phyloP scores from a whole-genome alignment of 1,140 invertebrate genomes.

The Chrysoperla carnea region DNA sequence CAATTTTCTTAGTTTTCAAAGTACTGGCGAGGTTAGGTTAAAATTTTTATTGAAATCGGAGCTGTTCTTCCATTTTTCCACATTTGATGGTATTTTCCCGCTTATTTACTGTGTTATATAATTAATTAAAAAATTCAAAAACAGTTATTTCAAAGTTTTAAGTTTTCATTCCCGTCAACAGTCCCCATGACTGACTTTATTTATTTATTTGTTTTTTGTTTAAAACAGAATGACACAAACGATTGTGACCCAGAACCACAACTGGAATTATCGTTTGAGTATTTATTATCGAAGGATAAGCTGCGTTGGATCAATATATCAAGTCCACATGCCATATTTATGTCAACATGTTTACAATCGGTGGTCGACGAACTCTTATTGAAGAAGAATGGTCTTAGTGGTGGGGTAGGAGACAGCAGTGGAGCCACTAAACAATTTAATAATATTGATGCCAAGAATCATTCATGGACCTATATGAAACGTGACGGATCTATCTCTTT shows the following conservation, averaged over 20 bases:
- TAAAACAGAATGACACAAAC: constrained; percentile 2
- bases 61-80: too few relatives aligned
- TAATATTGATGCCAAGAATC: constrained; percentile 11
- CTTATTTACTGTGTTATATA: too few relatives aligned
- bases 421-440: constrained; percentile 14
- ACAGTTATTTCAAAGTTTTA: too few relatives aligned
- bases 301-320: constrained; percentile 83
- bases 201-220: too few relatives aligned
- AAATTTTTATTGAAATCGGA: too few relatives aligned
- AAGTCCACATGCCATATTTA: constrained; percentile 82
- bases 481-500: constrained; percentile 30
- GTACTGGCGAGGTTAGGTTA: too few relatives aligned
- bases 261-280: constrained; percentile 87
- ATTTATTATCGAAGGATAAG: constrained; percentile 81
- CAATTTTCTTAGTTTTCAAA: too few relatives aligned
- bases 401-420: constrained; percentile 5
- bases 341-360: constrained; percentile 84
- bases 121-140: too few relatives aligned
- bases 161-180: too few relatives aligned
- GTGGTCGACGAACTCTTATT: constrained; percentile 89
- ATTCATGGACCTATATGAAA: constrained; percentile 27
- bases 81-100: too few relatives aligned
- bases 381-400: constrained; percentile 43
- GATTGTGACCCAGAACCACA: constrained; percentile 15
- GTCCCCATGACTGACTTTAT: too few relatives aligned